A percentile compares a stretch with the other conserved stretches of the same genome.
These are phyloP conservation scores for Zaprionus tsacasi DNA, from an alignment of 1,140 invertebrate species.

Conservation along the genomic window DNA sequence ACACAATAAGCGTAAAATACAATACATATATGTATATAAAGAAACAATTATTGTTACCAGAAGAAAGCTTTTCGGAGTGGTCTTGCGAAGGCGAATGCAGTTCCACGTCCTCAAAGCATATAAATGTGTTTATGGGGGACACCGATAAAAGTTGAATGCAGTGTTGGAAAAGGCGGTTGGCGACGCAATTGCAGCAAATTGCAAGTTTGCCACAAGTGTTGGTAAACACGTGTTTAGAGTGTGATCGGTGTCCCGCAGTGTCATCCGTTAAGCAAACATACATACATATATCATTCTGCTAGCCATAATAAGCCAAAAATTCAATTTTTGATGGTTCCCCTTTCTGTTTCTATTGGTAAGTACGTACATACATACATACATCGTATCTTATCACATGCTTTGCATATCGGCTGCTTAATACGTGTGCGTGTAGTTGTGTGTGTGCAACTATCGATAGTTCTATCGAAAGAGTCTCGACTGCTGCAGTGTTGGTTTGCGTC, in stretches of 20 bases:
- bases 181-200: neutral
- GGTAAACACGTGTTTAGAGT: neutral
- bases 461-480: neutral
- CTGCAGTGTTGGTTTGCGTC: neutral
- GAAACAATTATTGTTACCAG: conserved; percentile 83
- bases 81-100: conserved; percentile 67
- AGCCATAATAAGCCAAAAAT: conserved; percentile 49
- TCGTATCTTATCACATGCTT: conserved; percentile 75
- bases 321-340: conserved; percentile 58
- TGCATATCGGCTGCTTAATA: conserved; percentile 65
- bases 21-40: conserved; percentile 64
- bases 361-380: conserved; percentile 25
- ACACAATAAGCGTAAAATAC: conserved; percentile 55
- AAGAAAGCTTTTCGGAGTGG: conserved; percentile 77
- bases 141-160: conserved; percentile 15
- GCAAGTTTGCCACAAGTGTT: conserved; percentile 10
- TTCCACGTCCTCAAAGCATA: conserved; percentile 22
- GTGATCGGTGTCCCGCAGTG: conserved; percentile 3
- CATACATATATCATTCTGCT: neutral
- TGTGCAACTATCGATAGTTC: conserved; percentile 8
- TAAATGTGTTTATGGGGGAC: conserved; percentile 7
- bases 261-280: neutral
- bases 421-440: conserved; percentile 25
- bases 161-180: conserved; percentile 12
- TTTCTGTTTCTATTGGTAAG: conserved; percentile 26